Base-by-base conservation (phyloP, 2,888 invertebrate species). In the Cryptosula pallasiana region DNA sequence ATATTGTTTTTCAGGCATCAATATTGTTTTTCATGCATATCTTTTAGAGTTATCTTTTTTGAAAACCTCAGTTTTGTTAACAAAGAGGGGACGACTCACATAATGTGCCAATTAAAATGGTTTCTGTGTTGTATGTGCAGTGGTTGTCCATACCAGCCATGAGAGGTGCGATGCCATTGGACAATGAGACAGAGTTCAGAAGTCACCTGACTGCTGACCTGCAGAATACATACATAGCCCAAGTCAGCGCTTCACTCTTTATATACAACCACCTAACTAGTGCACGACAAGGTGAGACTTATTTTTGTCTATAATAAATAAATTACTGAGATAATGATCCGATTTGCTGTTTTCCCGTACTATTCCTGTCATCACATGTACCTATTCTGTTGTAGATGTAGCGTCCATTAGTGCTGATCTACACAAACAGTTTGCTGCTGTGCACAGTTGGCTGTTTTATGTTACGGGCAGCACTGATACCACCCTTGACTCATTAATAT, bases 381-480 rank as follows among this genome's bases (percentile, higher is more conserved):
- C n/a, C n/a, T n/a, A 5, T 57, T 23, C 57, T 57, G 13, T 57
- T 57, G 34, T n/a, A 63, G 63, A 9, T 32, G 25, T 27, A 13
- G 27, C 29, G 9, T 63, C 63, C 63, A 20, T 63, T n/a, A 29
- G 29, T n/a, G 16, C 34, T n/a, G n/a, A 2, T 27, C 63, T 63
- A 2, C 63, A 63, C 63, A 63, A 32, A 32, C 63, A 63, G 20
- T 27, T 63, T 13, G 63, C 63, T 5, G 63, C 32, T 32, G 63
- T 27, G 5, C 32, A 63, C 63, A 34, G 5, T 5, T 63, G 63
- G 63, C 29, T 63, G 13, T 25, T 5, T 13, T 63, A 16, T 9
- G 32, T 63, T 5, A 5, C 3, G 32, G 25, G 3, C 5, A 34
- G 27, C 2, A 34, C 25, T 9, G n/a, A 25, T 57, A 16, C 57